Evolutionary conservation across 2,113 vertebrate genomes (phyloP).

Genomic region (Platanista minor): DNA sequence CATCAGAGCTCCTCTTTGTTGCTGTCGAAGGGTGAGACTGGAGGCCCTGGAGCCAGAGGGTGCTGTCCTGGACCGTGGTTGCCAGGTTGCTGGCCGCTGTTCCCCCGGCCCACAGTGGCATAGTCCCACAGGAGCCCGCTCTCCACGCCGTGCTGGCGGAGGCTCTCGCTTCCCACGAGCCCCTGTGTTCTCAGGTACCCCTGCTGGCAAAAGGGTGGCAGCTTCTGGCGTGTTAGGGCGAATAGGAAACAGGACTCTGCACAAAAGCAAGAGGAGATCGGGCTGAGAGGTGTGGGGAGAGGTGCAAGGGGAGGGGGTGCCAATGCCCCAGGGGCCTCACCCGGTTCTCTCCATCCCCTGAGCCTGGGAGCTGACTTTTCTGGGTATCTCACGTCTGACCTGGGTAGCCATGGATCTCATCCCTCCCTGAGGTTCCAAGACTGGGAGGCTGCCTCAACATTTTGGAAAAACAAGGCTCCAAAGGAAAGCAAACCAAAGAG

Average conservation of each 20-base stretch:
- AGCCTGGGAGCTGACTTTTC: neutral
- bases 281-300: neutral
- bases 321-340: neutral
- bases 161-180: slow-evolving; percentile 75
- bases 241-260: slow-evolving; percentile 94
- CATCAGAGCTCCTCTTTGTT: slow-evolving; percentile 86
- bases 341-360: neutral
- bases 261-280: slow-evolving; percentile 32
- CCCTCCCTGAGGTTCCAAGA: neutral
- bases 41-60: slow-evolving; percentile 22
- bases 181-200: slow-evolving; percentile 89
- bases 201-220: slow-evolving; percentile 90
- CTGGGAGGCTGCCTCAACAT: neutral
- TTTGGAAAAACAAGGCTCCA: neutral
- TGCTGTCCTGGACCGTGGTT: neutral
- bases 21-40: slow-evolving; percentile 73
- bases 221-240: slow-evolving; percentile 87
- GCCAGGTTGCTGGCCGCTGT: neutral
- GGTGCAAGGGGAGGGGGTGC: neutral
- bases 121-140: slow-evolving; percentile 74
- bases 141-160: slow-evolving; percentile 65
- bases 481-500: neutral
- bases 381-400: neutral
- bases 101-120: neutral
- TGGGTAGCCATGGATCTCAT: neutral